Conservation (phyloP, 2,113 vertebrate genomes). For the Spilogale gracilis region DNA sequence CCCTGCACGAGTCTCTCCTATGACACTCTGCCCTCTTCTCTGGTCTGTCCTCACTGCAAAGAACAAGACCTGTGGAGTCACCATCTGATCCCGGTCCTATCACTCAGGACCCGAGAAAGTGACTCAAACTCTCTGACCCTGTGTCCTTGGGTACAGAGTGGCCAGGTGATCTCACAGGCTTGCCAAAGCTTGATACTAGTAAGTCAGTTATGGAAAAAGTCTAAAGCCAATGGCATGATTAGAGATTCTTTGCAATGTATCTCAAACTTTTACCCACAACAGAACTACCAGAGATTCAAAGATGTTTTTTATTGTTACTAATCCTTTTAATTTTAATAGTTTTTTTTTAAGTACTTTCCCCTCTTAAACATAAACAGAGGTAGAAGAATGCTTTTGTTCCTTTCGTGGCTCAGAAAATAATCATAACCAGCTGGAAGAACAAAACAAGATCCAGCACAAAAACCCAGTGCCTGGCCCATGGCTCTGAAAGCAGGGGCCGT, state of each 20-base stretch:
- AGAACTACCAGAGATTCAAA: constrained; percentile 13
- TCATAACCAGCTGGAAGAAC: background rate
- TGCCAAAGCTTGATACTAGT: background rate
- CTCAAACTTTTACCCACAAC: background rate
- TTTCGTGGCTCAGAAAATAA: background rate
- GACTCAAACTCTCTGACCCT: background rate
- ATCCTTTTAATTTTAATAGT: background rate
- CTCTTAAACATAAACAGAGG: background rate
- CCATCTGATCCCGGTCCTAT: background rate
- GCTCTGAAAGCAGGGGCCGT: accelerated
- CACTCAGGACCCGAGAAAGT: background rate
- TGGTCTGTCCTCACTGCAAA: background rate
- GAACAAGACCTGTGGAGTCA: background rate
- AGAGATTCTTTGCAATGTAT: background rate
- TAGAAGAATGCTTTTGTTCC: background rate
- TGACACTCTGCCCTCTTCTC: background rate
- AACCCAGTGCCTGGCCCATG: background rate
- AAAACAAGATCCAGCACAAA: background rate
- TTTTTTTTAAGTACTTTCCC: background rate
- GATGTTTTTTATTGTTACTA: background rate
- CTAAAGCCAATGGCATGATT: background rate
- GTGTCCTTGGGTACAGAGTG: background rate
- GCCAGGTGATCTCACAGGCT: background rate
- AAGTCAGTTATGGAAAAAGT: background rate
- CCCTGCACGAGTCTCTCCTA: background rate